A percentile compares a stretch with the other conserved stretches of the same genome.
These are phyloP conservation scores for Hemaris fuciformis DNA, from an alignment of 2,888 invertebrate species.

Conservation along the genomic window DNA sequence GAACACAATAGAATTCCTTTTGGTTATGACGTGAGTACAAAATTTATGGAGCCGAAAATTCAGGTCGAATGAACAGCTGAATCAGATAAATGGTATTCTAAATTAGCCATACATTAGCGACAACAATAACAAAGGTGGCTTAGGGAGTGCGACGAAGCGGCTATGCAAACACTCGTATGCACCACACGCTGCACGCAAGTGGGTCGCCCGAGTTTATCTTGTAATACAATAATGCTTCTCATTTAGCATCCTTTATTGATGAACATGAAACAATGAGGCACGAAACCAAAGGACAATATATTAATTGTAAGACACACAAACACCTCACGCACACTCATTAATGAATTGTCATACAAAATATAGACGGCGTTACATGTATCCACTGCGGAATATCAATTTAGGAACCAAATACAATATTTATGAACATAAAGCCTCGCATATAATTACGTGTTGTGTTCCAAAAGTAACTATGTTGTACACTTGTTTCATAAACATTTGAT, in stretches of 20 bases:
- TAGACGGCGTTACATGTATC: not conserved
- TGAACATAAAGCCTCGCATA: not conserved
- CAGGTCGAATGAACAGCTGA: conserved; percentile 72
- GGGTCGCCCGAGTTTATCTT: conserved; percentile 62
- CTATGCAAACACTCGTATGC: conserved; percentile 65
- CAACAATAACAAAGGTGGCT: conserved; percentile 67
- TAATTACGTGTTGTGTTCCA: not conserved
- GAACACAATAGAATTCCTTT: conserved; percentile 62
- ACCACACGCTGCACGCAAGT: conserved; percentile 48
- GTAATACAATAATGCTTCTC: conserved; percentile 19
- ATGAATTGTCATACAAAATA: not conserved
- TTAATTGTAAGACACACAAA: not conserved
- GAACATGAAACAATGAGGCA: not conserved
- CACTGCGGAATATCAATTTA: not conserved
- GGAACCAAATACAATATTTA: not conserved
- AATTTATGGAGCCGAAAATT: conserved; percentile 71
- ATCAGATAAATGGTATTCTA: conserved; percentile 72
- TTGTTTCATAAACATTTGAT: conserved; percentile 36
- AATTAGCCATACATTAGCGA: conserved; percentile 68
- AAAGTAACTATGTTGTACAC: conserved; percentile 17
- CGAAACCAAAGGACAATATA: not conserved
- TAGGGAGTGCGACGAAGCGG: conserved; percentile 61
- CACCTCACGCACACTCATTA: not conserved
- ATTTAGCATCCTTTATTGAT: conserved; percentile 24
- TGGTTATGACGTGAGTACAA: conserved; percentile 52